Evolutionary conservation across 2,888 invertebrate species (phyloP).

Genomic region (Temnothorax ravouxi): DNA sequence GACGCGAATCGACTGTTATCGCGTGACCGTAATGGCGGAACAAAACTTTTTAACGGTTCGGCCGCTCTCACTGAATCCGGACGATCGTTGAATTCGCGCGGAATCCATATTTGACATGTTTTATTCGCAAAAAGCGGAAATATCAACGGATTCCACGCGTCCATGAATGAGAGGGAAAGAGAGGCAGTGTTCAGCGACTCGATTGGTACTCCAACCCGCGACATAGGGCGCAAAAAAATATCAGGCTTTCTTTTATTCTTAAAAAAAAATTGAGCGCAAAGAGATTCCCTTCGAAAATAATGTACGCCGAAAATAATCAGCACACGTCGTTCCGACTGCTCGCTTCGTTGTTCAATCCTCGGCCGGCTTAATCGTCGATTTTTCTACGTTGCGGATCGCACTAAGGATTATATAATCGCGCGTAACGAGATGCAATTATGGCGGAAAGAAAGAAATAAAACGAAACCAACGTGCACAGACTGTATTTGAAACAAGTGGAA

Average conservation of each 20-base stretch:
- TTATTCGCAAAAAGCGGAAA: constrained; percentile 55
- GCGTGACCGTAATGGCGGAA: constrained; percentile 57
- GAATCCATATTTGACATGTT: constrained; percentile 57
- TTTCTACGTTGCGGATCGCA: constrained; percentile 2
- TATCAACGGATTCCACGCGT: constrained; percentile 26
- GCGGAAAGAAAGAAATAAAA: constrained; percentile 4
- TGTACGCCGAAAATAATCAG: not conserved
- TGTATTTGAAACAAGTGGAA: constrained; percentile 16
- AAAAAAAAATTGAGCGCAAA: constrained; percentile 11
- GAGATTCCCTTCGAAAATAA: not conserved
- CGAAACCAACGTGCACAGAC: not conserved
- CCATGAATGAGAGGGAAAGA: not conserved
- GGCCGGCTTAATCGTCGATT: not conserved
- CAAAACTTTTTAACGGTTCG: constrained; percentile 58
- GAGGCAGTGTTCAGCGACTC: constrained; percentile 13
- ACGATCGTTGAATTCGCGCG: constrained; percentile 42
- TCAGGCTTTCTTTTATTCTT: not conserved
- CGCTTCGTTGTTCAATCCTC: not conserved
- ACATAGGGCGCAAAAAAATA: constrained; percentile 35
- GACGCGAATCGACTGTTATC: constrained; percentile 62
- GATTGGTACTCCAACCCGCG: constrained; percentile 22
- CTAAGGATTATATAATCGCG: not conserved
- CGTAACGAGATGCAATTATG: constrained; percentile 31
- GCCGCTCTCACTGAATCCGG: constrained; percentile 51
- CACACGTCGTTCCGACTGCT: not conserved